These are phyloP conservation scores for Serrognathus titanus DNA, from an alignment of 2,888 invertebrate genomes.

Conservation along the genomic window DNA sequence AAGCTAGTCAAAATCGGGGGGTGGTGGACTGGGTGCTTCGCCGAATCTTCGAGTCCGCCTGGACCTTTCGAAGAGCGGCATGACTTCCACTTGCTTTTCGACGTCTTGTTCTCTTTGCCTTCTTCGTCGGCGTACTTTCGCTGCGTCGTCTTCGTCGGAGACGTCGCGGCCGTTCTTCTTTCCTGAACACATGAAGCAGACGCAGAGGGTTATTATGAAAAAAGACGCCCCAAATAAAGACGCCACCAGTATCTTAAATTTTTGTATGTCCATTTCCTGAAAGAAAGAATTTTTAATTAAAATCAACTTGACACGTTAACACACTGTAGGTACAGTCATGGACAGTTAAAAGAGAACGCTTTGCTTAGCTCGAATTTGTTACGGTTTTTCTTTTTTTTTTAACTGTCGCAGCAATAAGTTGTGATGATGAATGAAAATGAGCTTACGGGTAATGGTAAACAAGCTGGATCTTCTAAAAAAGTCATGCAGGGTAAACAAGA, in stretches of 20 bases:
- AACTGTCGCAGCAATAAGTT: not conserved
- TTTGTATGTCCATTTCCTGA: conserved; percentile 11
- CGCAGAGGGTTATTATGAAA: conserved; percentile 6
- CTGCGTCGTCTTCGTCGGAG: conserved; percentile 5
- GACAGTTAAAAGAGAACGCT: too few relatives aligned
- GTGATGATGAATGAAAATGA: not conserved
- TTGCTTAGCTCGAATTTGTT: too few relatives aligned
- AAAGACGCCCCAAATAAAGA: conserved; percentile 4
- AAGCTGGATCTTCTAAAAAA: conserved; percentile 42
- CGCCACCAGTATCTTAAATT: conserved; percentile 12
- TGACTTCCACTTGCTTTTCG: conserved; percentile 21
- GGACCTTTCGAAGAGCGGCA: conserved; percentile 9
- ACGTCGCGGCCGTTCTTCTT: not conserved
- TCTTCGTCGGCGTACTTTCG: not conserved
- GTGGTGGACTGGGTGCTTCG: conserved; percentile 30
- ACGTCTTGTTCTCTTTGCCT: conserved; percentile 13
- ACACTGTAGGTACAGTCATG: too few relatives aligned
- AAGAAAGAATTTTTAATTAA: not conserved
- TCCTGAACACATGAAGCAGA: conserved; percentile 7
- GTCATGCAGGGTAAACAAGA: conserved; percentile 41
- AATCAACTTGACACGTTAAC: too few relatives aligned
- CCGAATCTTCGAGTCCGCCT: conserved; percentile 9
- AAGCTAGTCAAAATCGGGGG: conserved; percentile 28
- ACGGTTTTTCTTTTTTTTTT: too few relatives aligned
- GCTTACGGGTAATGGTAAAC: conserved; percentile 38